Percentiles rank a stretch among this genome's conserved stretches.
Conservation (phyloP, 2,888 invertebrate genomes). For the Diogma glabrata region DNA sequence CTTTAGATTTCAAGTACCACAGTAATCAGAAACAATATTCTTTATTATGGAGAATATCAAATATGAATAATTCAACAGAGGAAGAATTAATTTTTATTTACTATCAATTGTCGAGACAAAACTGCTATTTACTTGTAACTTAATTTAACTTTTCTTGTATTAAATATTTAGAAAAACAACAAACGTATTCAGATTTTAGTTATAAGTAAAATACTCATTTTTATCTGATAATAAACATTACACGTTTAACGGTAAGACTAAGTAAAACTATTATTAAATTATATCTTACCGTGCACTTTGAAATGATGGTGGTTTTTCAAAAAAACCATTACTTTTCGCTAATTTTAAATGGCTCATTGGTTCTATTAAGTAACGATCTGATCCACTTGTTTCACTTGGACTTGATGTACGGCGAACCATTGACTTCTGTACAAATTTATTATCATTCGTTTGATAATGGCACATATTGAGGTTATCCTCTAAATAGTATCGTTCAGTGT, state of each 20-base stretch:
- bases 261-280: no score
- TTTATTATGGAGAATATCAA: no score
- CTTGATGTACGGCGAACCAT: constrained; percentile 31
- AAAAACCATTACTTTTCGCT: background rate
- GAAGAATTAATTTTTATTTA: no score
- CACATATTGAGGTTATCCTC: constrained; percentile 26
- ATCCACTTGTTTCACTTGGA: constrained; percentile 36
- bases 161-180: constrained; percentile 26
- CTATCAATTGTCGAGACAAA: no score
- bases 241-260: no score
- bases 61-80: no score
- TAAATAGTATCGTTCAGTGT: constrained; percentile 34
- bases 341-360: constrained; percentile 19
- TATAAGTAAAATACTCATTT: no score
- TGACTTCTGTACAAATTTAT: constrained; percentile 5
- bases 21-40: no score
- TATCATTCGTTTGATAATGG: constrained; percentile 6
- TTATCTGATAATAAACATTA: no score
- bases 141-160: constrained; percentile 6
- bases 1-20: no score
- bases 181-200: no score
- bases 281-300: background rate
- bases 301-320: constrained; percentile 8
- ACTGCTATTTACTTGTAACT: no score
- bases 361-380: constrained; percentile 34